Evolutionary conservation across 2,797 vertebrate genomes (phyloP), one percentile per base, ranked within the genome.

Genomic region (Sardinella longiceps): DNA sequence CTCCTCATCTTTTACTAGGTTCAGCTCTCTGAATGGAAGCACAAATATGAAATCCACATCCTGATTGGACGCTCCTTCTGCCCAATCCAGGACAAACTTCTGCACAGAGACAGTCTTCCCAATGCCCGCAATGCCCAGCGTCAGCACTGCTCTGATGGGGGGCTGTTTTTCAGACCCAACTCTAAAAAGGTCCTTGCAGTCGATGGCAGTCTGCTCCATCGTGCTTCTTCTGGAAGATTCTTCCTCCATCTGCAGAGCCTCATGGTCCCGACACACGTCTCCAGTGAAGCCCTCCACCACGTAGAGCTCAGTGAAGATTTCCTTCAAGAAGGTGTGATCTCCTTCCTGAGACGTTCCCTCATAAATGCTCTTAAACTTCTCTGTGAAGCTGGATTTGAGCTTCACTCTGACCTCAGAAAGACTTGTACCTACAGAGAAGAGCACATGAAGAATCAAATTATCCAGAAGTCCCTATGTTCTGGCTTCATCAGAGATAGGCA

Each of bases 1-100:
- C 15, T 80, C 12, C 15, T 9, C 11, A 20, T 82, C 39, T 66
- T 63, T 77, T 12, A 86, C 33, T 45, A 85, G 80, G 45, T 85
- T 87, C 2, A 87, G 23, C 81, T 87, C 83, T 80, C 86, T 50
- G 18, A 87, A 87, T 37, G 83, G 83, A 83, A 87, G 83, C 3
- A 87, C 45, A 48, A 87, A 87, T 43, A 87, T 66, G 53, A 81
- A 87, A 33, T 87, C 81, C 14, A 87, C 81, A 74, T 87, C 12
- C 58, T 1, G 37, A 80, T 87, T 87, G 45, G 83, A 83, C 15
- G 45, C 58, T 82, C 33, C 81, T 14, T 87, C 81, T 0, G 81
- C 81, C 86, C 86, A 87, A 12, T 87, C 86, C 48, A 87, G 48
- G 28, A 87, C 30, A 33, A 87, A 87, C 63, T 87, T 87, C n/a